Conservation (phyloP, 2,888 invertebrate species). For the Odontomyia ornata region DNA sequence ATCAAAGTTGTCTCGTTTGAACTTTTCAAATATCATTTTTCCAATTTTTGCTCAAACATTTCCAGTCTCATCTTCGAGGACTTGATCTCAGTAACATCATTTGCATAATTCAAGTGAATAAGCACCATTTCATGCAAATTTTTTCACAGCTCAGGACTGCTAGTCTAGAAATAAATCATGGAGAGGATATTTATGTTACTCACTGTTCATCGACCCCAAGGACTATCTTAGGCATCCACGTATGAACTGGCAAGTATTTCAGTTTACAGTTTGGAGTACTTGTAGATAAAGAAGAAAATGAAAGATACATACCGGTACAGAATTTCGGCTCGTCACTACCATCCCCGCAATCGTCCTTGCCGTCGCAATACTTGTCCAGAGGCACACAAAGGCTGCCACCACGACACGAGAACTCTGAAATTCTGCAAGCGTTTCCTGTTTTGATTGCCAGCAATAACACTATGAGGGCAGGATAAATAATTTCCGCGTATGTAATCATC, state of each 20-base stretch:
- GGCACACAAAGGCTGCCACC: conserved; percentile 78
- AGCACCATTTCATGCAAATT: too few species aligned
- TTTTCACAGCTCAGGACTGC: too few species aligned
- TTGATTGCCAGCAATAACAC: conserved; percentile 58
- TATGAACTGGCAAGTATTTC: neutral
- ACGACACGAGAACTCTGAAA: conserved; percentile 80
- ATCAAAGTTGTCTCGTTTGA: too few species aligned
- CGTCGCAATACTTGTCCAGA: conserved; percentile 87
- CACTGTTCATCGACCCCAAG: neutral
- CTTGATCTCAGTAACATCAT: too few species aligned
- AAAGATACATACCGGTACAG: conserved; percentile 71
- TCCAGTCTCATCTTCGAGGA: too few species aligned
- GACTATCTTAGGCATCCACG: neutral
- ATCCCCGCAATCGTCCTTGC: conserved; percentile 84
- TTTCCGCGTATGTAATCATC: conserved; percentile 56
- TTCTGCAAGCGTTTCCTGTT: conserved; percentile 71
- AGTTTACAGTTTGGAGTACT: too few species aligned
- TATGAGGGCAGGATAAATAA: conserved; percentile 62
- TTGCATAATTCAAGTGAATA: too few species aligned
- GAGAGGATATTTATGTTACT: neutral
- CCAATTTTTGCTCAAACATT: too few species aligned
- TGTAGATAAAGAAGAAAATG: neutral
- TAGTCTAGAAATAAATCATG: neutral
- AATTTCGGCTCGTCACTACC: conserved; percentile 84
- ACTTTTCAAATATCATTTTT: too few species aligned